These are phyloP conservation scores for Parnassius mnemosyne DNA, from an alignment of 2,888 invertebrate species.

Conservation along the genomic window DNA sequence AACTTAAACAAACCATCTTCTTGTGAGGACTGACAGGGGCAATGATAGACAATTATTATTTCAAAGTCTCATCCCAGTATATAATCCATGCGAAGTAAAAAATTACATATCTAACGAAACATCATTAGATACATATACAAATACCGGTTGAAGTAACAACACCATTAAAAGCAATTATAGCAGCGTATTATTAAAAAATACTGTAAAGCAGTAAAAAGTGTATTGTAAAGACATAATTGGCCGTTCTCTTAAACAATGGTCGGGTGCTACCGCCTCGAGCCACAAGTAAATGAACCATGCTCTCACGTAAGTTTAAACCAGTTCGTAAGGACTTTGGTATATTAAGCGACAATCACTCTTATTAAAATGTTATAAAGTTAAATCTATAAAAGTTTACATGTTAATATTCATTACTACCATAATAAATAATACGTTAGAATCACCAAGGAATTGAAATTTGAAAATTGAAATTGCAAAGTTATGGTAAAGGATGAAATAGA, in stretches of 20 bases:
- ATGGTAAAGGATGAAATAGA: too few relatives aligned
- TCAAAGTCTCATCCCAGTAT: conserved; percentile 9
- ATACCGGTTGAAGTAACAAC: conserved; percentile 27
- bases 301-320: conserved; percentile 59
- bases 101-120: conserved; percentile 21
- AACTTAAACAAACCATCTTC: background rate
- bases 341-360: background rate
- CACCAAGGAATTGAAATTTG: too few relatives aligned
- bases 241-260: conserved; percentile 67
- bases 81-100: conserved; percentile 12
- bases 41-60: conserved; percentile 5
- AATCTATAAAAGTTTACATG: conserved; percentile 4
- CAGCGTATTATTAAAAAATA: conserved; percentile 40
- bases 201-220: conserved; percentile 56
- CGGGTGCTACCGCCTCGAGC: conserved; percentile 63
- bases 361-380: conserved; percentile 3
- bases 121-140: conserved; percentile 25
- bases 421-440: background rate
- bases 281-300: conserved; percentile 67
- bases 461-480: too few relatives aligned
- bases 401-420: background rate
- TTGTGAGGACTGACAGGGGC: background rate
- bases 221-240: conserved; percentile 70
- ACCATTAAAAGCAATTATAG: conserved; percentile 29
- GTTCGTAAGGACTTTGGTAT: conserved; percentile 37